A percentile compares a stretch with the other conserved stretches of the same genome.
Evolutionary conservation across 2,113 vertebrate species (phyloP).

Genomic region (Pseudorasbora parva): DNA sequence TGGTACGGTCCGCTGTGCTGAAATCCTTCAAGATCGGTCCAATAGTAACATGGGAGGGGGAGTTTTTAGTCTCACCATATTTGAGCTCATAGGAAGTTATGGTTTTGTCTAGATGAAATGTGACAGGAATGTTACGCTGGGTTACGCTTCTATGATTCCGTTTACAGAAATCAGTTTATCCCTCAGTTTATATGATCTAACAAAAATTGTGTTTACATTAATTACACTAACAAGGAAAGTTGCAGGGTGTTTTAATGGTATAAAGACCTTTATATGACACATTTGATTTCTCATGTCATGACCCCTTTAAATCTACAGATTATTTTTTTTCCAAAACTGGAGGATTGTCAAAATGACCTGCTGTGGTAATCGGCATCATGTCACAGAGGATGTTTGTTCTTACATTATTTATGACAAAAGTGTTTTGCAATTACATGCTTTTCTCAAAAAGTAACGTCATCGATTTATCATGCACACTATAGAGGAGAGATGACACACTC

Average conservation of each 20-base stretch:
- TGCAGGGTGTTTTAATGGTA: too few relatives aligned
- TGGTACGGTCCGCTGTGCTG: conserved; percentile 79
- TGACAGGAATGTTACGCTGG: conserved; percentile 14
- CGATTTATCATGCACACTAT: not conserved
- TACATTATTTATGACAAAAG: not conserved
- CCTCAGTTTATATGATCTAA: not conserved
- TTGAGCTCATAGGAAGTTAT: not conserved
- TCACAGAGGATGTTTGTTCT: not conserved
- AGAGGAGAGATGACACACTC: conserved; percentile 16
- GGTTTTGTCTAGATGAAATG: not conserved
- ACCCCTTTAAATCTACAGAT: not conserved
- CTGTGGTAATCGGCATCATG: not conserved
- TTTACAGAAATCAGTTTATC: not conserved
- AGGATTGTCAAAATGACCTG: not conserved
- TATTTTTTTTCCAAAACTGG: not conserved
- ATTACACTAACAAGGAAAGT: not conserved
- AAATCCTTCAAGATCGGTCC: not conserved
- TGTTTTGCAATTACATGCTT: not conserved
- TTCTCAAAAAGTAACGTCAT: not conserved
- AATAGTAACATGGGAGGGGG: not conserved
- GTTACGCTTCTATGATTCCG: not conserved
- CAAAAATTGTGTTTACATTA: not conserved
- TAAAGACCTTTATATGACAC: too few relatives aligned
- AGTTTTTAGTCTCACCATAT: not conserved
- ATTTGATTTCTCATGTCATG: too few relatives aligned